Evolutionary conservation across 2,888 invertebrate genomes (phyloP).

Genomic region (Abrostola tripartita): DNA sequence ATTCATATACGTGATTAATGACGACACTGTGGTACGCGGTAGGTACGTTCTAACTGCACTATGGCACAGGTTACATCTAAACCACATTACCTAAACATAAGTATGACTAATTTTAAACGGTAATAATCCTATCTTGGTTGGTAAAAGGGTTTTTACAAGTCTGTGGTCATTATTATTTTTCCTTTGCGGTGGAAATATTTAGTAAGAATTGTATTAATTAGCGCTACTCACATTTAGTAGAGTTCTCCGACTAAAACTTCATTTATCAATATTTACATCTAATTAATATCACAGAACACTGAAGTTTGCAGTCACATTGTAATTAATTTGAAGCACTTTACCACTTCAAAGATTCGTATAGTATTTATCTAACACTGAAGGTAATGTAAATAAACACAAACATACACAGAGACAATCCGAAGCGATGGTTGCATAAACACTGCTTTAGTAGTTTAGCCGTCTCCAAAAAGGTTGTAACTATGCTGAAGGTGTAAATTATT

Average conservation of each 20-base stretch:
- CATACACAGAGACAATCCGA: constrained; percentile 38
- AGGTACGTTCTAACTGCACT: background rate
- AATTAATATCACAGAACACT: constrained; percentile 41
- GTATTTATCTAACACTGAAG: constrained; percentile 28
- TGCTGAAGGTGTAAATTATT: constrained; percentile 71
- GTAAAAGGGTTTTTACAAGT: constrained; percentile 16
- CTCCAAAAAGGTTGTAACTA: constrained; percentile 36
- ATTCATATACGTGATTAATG: constrained; percentile 5
- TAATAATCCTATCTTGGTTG: constrained; percentile 16
- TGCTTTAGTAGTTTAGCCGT: constrained; percentile 33
- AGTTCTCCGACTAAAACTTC: constrained; percentile 21
- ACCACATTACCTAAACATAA: constrained; percentile 13
- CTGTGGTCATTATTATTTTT: constrained; percentile 25
- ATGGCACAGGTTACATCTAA: background rate
- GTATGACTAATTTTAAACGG: constrained; percentile 15
- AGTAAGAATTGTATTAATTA: constrained; percentile 19
- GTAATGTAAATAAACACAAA: constrained; percentile 38
- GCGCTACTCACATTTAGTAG: constrained; percentile 37
- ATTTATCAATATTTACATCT: constrained; percentile 12
- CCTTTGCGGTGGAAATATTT: constrained; percentile 23
- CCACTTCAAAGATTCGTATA: constrained; percentile 18
- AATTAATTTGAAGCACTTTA: constrained; percentile 38
- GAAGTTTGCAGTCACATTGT: constrained; percentile 59
- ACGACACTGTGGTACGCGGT: constrained; percentile 14
- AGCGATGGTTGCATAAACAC: constrained; percentile 36